Conservation (phyloP, 2,113 vertebrate genomes). For the Chiloscyllium plagiosum region DNA sequence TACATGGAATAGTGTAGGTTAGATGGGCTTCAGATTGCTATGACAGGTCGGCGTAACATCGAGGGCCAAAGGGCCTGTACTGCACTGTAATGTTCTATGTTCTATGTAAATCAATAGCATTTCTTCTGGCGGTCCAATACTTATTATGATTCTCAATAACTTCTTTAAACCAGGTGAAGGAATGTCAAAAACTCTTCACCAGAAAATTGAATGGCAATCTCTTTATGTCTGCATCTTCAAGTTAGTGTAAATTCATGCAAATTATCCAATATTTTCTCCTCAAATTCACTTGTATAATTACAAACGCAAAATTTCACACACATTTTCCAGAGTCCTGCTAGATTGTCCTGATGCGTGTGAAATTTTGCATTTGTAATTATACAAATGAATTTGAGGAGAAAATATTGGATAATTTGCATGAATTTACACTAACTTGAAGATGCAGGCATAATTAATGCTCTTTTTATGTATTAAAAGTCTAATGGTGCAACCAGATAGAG, state of each 20-base stretch:
- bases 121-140: too few species aligned
- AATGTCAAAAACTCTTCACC: neutral
- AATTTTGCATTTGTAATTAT: neutral
- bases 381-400: neutral
- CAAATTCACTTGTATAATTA: neutral
- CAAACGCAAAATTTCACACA: neutral
- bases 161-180: too few species aligned
- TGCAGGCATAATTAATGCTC: neutral
- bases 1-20: too few species aligned
- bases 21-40: too few species aligned
- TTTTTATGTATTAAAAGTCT: neutral
- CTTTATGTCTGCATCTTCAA: neutral
- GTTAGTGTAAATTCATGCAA: neutral
- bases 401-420: neutral
- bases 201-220: too few species aligned
- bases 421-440: neutral
- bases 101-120: too few species aligned
- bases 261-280: neutral
- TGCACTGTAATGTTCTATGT: too few species aligned
- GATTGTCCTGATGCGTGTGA: neutral
- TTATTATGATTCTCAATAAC: too few species aligned
- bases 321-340: neutral
- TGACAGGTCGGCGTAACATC: too few species aligned
- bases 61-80: too few species aligned
- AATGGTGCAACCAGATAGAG: neutral